Base-by-base conservation (phyloP, 2,888 invertebrate genomes). In the Calephelis perditalis region DNA sequence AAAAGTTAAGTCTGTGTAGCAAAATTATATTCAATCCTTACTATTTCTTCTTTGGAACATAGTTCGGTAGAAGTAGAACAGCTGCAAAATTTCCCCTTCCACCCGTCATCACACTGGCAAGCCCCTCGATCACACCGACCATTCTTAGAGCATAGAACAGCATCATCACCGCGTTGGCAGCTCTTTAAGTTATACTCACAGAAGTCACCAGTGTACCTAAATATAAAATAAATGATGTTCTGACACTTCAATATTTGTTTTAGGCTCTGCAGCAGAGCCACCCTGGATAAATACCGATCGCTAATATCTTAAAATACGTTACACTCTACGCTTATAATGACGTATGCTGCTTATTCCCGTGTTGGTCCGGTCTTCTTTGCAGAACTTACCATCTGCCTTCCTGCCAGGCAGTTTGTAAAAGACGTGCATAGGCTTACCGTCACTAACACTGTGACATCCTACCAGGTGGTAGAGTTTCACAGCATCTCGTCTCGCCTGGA, bases 101-200 rank as follows among this genome's bases (percentile, higher is more conserved):
- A 77, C 12, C 79, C 78, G 8, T 73, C 72, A 0, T 78, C 67
- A 70, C 94, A 94, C 10, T 79, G 78, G 68, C 94, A 94, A 35
- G 78, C 78, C 0, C 92, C 92, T 68, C 93, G 93, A 43, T 91
- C 89, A 78, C 97, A 97, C 2, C 80, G 79, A 0, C 97, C 97
- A 59, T 83, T 79, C 0, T 91, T 94, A 58, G 92, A 92, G 74
- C 95, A 94, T 10, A 71, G 57, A 2, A 58, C 43, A 8, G 71
- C 68, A 35, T 69, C 70, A 9, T 63, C 58, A 46, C 65, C 77
- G 67, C 64, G 78, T 64, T 69, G 79, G 71, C 73, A 84, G 54
- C 72, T 74, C 52, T 83, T 77, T 44, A 75, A 72, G 49, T 75
- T 74, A 68, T 81, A 87, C 62, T 86, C 74, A 62, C 87, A 87